Evolutionary conservation across 2,113 vertebrate species (phyloP).

Genomic region (Nesoenas mayeri): DNA sequence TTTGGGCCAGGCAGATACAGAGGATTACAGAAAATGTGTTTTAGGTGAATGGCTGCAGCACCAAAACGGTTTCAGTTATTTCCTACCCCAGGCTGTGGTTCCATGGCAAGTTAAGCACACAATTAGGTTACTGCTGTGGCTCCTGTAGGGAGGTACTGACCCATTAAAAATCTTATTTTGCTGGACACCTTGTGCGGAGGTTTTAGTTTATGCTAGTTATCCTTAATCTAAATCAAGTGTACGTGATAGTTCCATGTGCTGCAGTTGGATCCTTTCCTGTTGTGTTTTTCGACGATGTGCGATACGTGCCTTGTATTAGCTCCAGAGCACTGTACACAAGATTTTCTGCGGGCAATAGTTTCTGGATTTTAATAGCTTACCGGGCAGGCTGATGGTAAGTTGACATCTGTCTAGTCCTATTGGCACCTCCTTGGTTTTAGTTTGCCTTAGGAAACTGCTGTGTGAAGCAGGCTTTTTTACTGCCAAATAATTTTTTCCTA

Average conservation of each 20-base stretch:
- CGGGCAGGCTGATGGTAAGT: neutral
- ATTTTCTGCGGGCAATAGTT: neutral
- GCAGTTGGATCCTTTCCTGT: neutral
- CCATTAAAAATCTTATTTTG: neutral
- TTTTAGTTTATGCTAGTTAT: neutral
- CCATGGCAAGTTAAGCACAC: neutral
- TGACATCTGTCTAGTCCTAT: conserved; percentile 26
- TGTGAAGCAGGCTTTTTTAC: neutral
- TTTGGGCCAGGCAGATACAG: neutral
- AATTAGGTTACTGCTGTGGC: neutral
- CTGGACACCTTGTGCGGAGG: neutral
- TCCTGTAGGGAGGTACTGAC: neutral
- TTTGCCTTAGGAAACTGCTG: neutral
- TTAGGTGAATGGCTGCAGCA: neutral
- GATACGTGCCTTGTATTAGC: neutral
- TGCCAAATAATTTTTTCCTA: neutral
- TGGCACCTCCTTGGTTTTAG: neutral
- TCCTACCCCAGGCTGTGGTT: neutral
- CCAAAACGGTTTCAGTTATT: neutral
- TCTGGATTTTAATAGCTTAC: neutral
- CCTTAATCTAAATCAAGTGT: neutral
- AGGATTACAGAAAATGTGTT: neutral
- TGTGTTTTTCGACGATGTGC: neutral
- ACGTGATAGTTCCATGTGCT: neutral
- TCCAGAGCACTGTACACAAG: neutral